Base-by-base conservation (phyloP, 2,888 invertebrate genomes). In the Leptinotarsa juncta region DNA sequence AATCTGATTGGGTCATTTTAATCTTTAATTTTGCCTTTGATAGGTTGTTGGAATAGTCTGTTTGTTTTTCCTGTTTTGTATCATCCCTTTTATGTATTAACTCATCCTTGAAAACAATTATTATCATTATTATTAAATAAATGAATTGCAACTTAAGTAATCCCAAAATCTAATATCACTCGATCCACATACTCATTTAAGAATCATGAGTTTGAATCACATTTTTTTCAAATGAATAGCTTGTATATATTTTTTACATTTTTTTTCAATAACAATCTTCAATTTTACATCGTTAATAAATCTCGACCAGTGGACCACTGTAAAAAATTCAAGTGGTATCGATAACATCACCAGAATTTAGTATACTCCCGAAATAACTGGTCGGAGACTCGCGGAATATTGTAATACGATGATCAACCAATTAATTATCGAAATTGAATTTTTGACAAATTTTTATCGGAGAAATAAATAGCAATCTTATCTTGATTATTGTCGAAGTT, bases 381-480 rank as follows among this genome's bases (percentile, higher is more conserved):
- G 42, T 62, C 16, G 12, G n/a, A 1, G 14, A 1, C 16, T 15
- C 15, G 57, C 23, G 23, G 15, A 57, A 57, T 23, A 62, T 42
- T 42, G 32, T 32, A 42, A n/a, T 26, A 62, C 32, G 69, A 67
- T 67, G 70, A 73, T 71, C 68, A 66, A 42, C 70, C 78, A 78
- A 80, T 81, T 80, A 78, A 80, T 80, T 79, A 78, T 67, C 57
- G 49, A 77, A 76, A 79, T 79, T 78, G 78, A 80, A 79, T 80
- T 78, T 81, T 81, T 79, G 81, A 81, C 81, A 81, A 81, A 81
- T 81, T 79, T 76, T 78, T 75, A 79, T 79, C 77, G 79, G 23
- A 60, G 26, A 70, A 71, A 78, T 79, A 78, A 81, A 79, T 79
- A 79, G 62, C 51, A 55, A 67, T 65, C 70, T 77, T 78, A 81